phyloP scores from a whole-genome alignment of 2,888 invertebrate species.

The Hyalella azteca region DNA sequence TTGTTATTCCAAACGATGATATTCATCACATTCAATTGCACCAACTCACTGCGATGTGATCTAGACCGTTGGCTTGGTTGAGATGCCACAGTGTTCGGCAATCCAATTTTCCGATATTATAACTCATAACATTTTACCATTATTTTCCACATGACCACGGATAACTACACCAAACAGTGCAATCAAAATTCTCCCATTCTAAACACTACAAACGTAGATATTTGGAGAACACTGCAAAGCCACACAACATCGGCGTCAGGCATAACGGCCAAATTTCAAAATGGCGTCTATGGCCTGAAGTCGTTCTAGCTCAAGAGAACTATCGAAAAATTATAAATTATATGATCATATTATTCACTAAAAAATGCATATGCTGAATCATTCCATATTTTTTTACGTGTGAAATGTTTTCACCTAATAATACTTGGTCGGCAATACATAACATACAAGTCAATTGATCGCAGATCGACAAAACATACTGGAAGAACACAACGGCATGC shows the following conservation, averaged over 20 bases:
- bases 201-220: conserved; percentile 27
- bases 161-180: neutral
- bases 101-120: conserved; percentile 22
- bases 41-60: conserved; percentile 35
- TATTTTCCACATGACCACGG: conserved; percentile 16
- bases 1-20: no score
- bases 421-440: neutral
- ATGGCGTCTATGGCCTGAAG: conserved; percentile 40
- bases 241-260: conserved; percentile 40
- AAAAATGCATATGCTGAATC: neutral
- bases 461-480: conserved; percentile 5
- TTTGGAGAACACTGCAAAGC: conserved; percentile 22
- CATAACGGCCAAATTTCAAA: conserved; percentile 48
- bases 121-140: conserved; percentile 22
- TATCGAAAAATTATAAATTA: neutral
- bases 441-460: conserved; percentile 7
- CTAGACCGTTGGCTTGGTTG: conserved; percentile 20
- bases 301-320: conserved; percentile 14
- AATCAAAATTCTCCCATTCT: conserved; percentile 9
- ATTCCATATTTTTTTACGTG: neutral
- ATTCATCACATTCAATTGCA: conserved; percentile 6
- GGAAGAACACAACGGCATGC: conserved; percentile 11
- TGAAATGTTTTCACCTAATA: neutral
- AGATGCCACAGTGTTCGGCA: conserved; percentile 34
- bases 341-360: neutral